Evolutionary conservation across 1,140 invertebrate species (phyloP).

Genomic region (Trichonephila inaurata): DNA sequence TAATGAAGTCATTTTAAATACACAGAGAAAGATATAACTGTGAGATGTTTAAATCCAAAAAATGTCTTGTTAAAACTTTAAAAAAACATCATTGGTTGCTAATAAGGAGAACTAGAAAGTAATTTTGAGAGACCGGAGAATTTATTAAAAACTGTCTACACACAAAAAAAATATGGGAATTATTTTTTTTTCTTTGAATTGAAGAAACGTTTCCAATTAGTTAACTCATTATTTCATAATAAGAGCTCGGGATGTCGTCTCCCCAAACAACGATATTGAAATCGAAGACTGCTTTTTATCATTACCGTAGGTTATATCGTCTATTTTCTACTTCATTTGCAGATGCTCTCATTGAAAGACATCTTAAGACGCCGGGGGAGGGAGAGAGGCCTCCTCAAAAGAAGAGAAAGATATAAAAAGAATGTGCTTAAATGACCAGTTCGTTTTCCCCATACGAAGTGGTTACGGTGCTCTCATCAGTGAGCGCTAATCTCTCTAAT

Average conservation of each 20-base stretch:
- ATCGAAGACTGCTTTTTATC: conserved; percentile 15
- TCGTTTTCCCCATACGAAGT: conserved; percentile 48
- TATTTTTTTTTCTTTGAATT: not conserved
- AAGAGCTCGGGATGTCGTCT: not conserved
- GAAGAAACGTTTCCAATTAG: conserved; percentile 46
- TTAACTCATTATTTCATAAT: conserved; percentile 54
- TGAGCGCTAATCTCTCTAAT: conserved; percentile 74
- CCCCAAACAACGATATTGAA: conserved; percentile 29
- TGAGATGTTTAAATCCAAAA: no score
- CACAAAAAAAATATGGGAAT: not conserved
- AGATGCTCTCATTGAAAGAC: conserved; percentile 55
- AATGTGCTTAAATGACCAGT: conserved; percentile 60
- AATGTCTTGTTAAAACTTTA: no score
- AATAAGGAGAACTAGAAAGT: not conserved
- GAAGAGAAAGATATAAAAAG: conserved; percentile 45
- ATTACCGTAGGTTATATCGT: conserved; percentile 47
- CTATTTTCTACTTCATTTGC: conserved; percentile 65
- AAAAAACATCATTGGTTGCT: not conserved
- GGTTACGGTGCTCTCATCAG: conserved; percentile 65
- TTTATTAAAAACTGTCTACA: conserved; percentile 4
- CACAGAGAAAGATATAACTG: no score
- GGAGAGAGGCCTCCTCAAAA: not conserved
- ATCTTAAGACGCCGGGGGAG: not conserved
- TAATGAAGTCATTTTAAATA: no score
- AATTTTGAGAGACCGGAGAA: conserved; percentile 1